Percentiles rank a stretch among this genome's conserved stretches.
phyloP scores from a whole-genome alignment of 2,113 vertebrate species.

The Balaenoptera acutorostrata region DNA sequence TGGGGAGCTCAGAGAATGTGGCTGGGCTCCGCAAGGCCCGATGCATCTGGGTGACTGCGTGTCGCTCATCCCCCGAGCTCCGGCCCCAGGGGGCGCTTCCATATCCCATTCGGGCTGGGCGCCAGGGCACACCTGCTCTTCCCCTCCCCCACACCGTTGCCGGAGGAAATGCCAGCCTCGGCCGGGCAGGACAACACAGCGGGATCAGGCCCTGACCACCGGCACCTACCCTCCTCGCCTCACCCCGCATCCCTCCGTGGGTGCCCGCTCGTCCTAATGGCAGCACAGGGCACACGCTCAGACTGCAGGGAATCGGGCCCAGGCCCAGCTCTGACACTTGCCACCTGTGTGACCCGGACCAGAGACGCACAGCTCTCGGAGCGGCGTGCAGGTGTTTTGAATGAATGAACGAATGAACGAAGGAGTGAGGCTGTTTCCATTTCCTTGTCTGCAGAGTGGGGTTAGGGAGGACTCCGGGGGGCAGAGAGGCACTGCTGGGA shows the following conservation, averaged over 20 bases:
- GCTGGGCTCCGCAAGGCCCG: background rate
- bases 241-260: background rate
- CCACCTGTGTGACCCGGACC: background rate
- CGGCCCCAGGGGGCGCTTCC: background rate
- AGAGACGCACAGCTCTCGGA: background rate
- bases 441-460: background rate
- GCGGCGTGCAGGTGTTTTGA: background rate
- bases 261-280: background rate
- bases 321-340: background rate
- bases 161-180: conserved; percentile 32
- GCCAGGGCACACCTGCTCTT: conserved; percentile 41
- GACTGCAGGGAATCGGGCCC: background rate
- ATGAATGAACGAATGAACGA: background rate
- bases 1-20: background rate
- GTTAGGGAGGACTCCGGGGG: background rate
- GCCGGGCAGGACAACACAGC: background rate
- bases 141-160: background rate
- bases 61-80: background rate
- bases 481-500: background rate
- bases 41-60: background rate
- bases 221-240: background rate
- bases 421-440: background rate
- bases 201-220: background rate
- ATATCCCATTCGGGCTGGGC: background rate
- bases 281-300: no score